Evolutionary conservation across 2,888 invertebrate genomes (phyloP).

Genomic region (Drosophila meridiana): DNA sequence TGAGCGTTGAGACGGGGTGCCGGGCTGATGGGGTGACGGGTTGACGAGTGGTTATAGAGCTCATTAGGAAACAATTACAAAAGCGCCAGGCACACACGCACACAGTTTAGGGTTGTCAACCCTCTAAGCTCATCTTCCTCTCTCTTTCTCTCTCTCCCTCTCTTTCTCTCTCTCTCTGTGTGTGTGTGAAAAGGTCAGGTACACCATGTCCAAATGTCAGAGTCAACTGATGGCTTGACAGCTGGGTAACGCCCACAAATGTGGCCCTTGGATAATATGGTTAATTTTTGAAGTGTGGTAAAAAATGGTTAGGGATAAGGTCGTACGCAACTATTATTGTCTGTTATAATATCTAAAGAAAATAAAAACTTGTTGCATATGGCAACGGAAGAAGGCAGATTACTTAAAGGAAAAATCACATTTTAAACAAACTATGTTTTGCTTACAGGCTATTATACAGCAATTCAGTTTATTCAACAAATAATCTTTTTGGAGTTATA

Average conservation of each 20-base stretch:
- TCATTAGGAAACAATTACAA: conserved; percentile 77
- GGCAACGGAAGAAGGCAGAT: neutral
- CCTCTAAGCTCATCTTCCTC: conserved; percentile 27
- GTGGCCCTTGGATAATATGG: conserved; percentile 66
- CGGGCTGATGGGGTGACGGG: conserved; percentile 1
- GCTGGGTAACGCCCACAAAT: conserved; percentile 70
- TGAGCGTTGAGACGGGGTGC: neutral
- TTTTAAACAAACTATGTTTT: neutral
- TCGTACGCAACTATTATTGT: neutral
- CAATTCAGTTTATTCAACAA: too few relatives aligned
- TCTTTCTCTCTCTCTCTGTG: neutral
- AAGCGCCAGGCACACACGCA: conserved; percentile 27
- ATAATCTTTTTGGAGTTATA: too few relatives aligned
- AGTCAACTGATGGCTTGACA: conserved; percentile 68
- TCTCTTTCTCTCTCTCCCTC: neutral
- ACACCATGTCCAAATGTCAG: conserved; percentile 67
- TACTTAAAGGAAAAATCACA: neutral
- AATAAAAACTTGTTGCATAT: conserved; percentile 20
- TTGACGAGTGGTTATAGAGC: conserved; percentile 39
- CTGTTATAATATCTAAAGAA: neutral
- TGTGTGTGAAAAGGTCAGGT: conserved; percentile 69
- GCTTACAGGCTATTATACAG: too few relatives aligned
- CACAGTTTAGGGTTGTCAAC: conserved; percentile 64
- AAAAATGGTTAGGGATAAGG: neutral
- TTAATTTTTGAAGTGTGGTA: conserved; percentile 56